A percentile compares a stretch with the other conserved stretches of the same genome.
Evolutionary conservation across 37 sponge, comb jelly and placozoan species (phyloP).

Genomic region (Corticium candelabrum): DNA sequence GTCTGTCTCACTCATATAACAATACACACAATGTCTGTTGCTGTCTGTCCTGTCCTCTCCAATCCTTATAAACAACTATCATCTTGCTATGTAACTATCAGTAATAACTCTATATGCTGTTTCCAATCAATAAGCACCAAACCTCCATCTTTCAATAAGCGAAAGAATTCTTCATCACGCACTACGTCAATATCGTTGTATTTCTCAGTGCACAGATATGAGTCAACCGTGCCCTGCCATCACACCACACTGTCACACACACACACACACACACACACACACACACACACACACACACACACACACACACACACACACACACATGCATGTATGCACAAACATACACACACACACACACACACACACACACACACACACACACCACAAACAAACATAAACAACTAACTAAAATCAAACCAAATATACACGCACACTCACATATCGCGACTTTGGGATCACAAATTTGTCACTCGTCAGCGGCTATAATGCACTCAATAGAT

Average conservation of each 20-base stretch:
- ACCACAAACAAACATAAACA: background rate
- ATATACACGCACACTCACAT: conserved; percentile 3
- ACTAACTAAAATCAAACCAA: background rate
- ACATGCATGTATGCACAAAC: no score
- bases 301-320: background rate
- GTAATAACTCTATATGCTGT: no score
- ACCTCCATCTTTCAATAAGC: conserved; percentile 59
- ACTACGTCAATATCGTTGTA: conserved; percentile 71
- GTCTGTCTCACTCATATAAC: conserved; percentile 11
- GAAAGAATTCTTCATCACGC: conserved; percentile 43
- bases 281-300: conserved; percentile 1
- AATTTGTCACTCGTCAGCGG: conserved; percentile 19
- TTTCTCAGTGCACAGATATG: conserved; percentile 45
- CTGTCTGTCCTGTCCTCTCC: background rate
- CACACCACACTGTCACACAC: background rate
- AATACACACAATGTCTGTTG: background rate
- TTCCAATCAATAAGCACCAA: conserved; percentile 2
- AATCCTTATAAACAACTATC: no score
- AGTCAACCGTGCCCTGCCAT: conserved; percentile 61
- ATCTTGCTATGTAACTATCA: no score
- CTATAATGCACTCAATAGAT: conserved; percentile 1
- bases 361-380: no score
- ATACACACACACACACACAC: no score
- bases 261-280: conserved; percentile 5
- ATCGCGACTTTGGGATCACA: conserved; percentile 18